Evolutionary conservation across 2,113 vertebrate genomes (phyloP), one percentile per base, ranked within the genome.

Genomic region (Gallinago undulata): DNA sequence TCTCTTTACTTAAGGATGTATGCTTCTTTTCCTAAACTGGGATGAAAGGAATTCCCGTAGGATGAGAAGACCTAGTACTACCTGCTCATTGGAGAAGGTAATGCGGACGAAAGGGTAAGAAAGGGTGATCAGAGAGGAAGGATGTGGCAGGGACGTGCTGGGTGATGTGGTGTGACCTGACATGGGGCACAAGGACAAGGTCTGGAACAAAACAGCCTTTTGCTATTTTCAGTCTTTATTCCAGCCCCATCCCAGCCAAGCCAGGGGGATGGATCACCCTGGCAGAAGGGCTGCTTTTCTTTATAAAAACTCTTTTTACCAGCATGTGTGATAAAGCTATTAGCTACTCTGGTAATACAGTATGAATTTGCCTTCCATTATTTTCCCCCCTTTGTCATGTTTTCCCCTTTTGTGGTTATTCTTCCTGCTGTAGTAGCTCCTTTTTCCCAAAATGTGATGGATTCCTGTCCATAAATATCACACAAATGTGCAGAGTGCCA

Each of bases 391-490:
- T 6, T 22, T 5, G 31, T 85, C n/a, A 53, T 72, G 19, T 69
- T 77, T 51, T 78, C 63, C 78, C 13, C 2, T 91, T 89, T 62
- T 3, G 2, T 76, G 3, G 19, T 43, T 75, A 51, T 68, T 95
- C 45, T 84, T 81, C 81, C 62, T 77, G 24, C 72, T 94, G n/a
- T 41, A 47, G 43, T 91, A 91, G 37, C 62, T 81, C 45, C 30
- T 24, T 82, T 93, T 74, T 83, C 93, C 87, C n/a, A 70, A 93
- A 95, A 80, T 74, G 62, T 48, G 62, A 60, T 50, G 33, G 55
- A 77, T 66, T 88, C 63, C 50, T 85, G 28, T 59, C 87, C 87
- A 67, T 82, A 95, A 93, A 90, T 94, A 95, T 93, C 94, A 48
- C 68, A 84, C 19, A 73, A 93, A 94, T 90, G 35, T 76, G 51